Percentiles rank a stretch among this genome's conserved stretches.
Evolutionary conservation across 23 tunicate species (phyloP).

Genomic region (Trididemnum nubilum): DNA sequence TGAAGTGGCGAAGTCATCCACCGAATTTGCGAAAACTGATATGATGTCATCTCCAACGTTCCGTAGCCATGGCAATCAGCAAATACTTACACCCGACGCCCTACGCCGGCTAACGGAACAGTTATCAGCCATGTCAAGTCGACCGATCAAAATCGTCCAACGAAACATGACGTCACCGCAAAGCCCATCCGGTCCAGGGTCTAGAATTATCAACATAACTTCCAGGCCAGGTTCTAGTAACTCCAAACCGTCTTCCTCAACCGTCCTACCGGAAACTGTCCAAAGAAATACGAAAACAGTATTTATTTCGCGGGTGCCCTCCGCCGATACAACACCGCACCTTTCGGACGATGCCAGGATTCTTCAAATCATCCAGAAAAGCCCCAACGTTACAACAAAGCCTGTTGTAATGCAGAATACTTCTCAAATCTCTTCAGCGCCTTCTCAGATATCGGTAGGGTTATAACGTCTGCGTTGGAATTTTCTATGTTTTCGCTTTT

Average conservation of each 20-base stretch:
- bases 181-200: background rate
- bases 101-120: slow-evolving; percentile 60
- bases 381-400: background rate
- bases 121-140: slow-evolving; percentile 66
- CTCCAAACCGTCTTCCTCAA: background rate
- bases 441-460: too few relatives aligned
- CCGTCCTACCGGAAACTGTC: background rate
- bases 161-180: slow-evolving; percentile 18
- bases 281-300: background rate
- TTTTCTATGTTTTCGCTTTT: too few relatives aligned
- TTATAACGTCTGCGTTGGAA: too few relatives aligned
- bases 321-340: background rate
- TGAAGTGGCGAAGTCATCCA: slow-evolving; percentile 20
- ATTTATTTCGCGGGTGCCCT: background rate
- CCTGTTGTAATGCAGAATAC: too few relatives aligned
- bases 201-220: slow-evolving; percentile 16
- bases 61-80: slow-evolving; percentile 27
- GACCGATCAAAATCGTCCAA: slow-evolving; percentile 73
- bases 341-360: background rate
- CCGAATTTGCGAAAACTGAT: slow-evolving; percentile 4
- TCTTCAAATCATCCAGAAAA: background rate
- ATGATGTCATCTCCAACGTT: background rate
- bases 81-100: slow-evolving; percentile 43
- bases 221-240: background rate
- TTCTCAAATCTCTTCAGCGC: too few relatives aligned